Conservation (phyloP, 2,888 invertebrate species). For the Shargacucullia verbasci region DNA sequence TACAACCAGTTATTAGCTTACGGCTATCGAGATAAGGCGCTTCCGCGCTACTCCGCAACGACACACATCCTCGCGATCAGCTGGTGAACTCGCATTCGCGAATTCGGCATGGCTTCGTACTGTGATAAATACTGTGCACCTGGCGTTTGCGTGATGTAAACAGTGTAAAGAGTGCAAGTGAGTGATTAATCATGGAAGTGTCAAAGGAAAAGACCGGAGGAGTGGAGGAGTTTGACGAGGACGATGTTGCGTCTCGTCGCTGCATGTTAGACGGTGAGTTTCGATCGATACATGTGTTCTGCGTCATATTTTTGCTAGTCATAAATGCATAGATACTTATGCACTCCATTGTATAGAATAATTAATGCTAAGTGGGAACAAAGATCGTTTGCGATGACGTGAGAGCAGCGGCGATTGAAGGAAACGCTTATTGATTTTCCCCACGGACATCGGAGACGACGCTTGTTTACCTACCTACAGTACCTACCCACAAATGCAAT, state of each 20-base stretch:
- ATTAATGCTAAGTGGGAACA: slow-evolving; percentile 48
- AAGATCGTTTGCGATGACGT: slow-evolving; percentile 58
- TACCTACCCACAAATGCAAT: background rate
- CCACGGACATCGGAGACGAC: slow-evolving; percentile 15
- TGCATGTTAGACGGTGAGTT: slow-evolving; percentile 87
- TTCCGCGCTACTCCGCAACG: slow-evolving; percentile 59
- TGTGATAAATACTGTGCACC: slow-evolving; percentile 67
- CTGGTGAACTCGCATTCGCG: slow-evolving; percentile 59
- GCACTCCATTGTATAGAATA: slow-evolving; percentile 21
- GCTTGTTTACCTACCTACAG: slow-evolving; percentile 31
- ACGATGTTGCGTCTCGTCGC: slow-evolving; percentile 79
- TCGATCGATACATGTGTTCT: slow-evolving; percentile 36
- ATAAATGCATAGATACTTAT: background rate
- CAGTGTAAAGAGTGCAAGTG: slow-evolving; percentile 65
- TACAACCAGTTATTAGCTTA: slow-evolving; percentile 82
- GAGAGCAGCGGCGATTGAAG: slow-evolving; percentile 47
- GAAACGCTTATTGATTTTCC: slow-evolving; percentile 57
- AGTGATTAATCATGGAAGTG: slow-evolving; percentile 76
- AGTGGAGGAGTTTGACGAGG: slow-evolving; percentile 80
- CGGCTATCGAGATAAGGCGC: slow-evolving; percentile 77
- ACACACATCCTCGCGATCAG: slow-evolving; percentile 62
- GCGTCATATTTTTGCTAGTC: slow-evolving; percentile 24
- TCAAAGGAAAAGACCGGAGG: slow-evolving; percentile 71
- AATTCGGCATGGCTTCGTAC: slow-evolving; percentile 63
- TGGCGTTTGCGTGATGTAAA: slow-evolving; percentile 67